Evolutionary conservation across 1,140 invertebrate genomes (phyloP).

Genomic region (Megathymus violae): DNA sequence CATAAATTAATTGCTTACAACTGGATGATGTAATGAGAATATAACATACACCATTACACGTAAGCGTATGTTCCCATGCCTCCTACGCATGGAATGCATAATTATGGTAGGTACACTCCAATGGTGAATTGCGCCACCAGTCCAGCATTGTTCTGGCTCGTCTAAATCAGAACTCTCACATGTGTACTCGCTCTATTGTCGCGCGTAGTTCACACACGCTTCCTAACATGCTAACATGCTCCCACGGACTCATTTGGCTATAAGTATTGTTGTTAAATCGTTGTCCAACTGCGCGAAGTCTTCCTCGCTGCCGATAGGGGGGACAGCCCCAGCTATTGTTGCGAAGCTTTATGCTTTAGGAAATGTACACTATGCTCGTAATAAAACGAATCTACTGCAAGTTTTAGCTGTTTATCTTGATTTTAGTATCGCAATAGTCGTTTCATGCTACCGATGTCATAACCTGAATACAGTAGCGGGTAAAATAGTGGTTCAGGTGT

Average conservation of each 20-base stretch:
- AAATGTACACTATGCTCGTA: not conserved
- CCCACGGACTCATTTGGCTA: slow-evolving; percentile 51
- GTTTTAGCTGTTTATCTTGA: too few relatives aligned
- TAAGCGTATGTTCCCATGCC: slow-evolving; percentile 60
- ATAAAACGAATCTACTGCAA: too few relatives aligned
- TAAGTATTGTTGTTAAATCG: slow-evolving; percentile 40
- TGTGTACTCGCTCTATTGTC: slow-evolving; percentile 67
- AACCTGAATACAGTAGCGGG: too few relatives aligned
- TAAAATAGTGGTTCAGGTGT: too few relatives aligned
- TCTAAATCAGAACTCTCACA: slow-evolving; percentile 72
- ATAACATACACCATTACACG: slow-evolving; percentile 6
- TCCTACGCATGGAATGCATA: slow-evolving; percentile 66
- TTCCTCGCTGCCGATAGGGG: slow-evolving; percentile 35
- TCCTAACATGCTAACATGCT: slow-evolving; percentile 49
- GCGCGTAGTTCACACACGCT: slow-evolving; percentile 68
- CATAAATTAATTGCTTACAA: slow-evolving; percentile 9
- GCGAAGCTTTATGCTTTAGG: slow-evolving; percentile 1
- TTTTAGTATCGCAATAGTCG: not conserved
- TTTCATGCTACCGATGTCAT: too few relatives aligned
- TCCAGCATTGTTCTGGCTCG: slow-evolving; percentile 71
- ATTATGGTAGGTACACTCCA: slow-evolving; percentile 46
- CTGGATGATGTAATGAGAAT: slow-evolving; percentile 1
- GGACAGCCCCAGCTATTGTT: not conserved
- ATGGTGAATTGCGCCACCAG: slow-evolving; percentile 65
- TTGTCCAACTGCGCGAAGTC: slow-evolving; percentile 50